Base-by-base conservation (phyloP, 2,797 vertebrate genomes). In the Chloroceryle inda region DNA sequence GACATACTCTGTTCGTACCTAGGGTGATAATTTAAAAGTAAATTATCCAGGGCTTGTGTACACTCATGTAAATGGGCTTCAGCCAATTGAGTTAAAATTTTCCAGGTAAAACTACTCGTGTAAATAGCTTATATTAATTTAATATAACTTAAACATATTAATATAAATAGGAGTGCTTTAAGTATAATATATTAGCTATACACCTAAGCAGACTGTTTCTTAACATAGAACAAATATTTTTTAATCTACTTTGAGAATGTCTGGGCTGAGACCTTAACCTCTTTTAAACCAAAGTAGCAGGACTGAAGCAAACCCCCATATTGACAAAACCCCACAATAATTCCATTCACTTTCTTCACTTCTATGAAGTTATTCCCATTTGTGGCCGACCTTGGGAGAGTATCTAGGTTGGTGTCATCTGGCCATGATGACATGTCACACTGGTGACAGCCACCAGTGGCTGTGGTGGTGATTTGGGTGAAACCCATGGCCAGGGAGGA, bases 151-250 rank as follows among this genome's bases (percentile, higher is more conserved):
- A 79, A 75, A 84, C 15, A 16, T 33, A 49, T 49, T 87, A 85
- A 66, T 79, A 69, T 42, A 79, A 91, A 91, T 64, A 94, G 68
- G 40, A 72, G 42, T 22, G 29, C 0, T 1, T 92, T 89, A 86
- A 90, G 79, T 80, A 71, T n/a, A 71, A 89, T 76, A 19, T 55
- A 64, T 92, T 78, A 87, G 81, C 81, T 87, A 87, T 31, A 40
- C 69, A 61, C 69, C 50, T 45, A 17, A 6, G 24, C 23, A 90
- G 37, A 35, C 56, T 53, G 53, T 61, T 62, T 42, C 56, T 63
- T 67, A 88, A 80, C 0, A 0, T 53, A 85, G 81, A 88, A 56
- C 64, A 95, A 95, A 90, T 55, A 58, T 58, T 92, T 71, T 78
- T 78, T 53, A 83, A 90, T 94, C 83, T 49, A 67, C 64, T 56